Conservation (phyloP, 2,797 vertebrate species). For the Octomys mimax region DNA sequence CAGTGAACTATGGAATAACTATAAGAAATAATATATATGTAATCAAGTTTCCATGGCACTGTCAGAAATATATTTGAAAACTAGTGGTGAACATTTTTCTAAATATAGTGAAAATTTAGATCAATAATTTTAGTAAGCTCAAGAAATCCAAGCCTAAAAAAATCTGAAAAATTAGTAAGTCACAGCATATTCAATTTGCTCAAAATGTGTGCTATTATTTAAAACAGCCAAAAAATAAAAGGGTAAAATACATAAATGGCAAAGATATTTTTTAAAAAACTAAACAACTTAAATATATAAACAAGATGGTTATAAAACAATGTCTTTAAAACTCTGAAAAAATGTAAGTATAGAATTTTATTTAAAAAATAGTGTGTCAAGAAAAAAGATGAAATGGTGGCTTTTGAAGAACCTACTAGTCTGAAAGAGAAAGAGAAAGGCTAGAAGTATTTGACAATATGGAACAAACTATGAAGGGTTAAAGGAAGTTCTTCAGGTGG, state of each 20-base stretch:
- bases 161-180: neutral
- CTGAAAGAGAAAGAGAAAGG: neutral
- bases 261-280: neutral
- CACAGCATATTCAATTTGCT: neutral
- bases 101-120: neutral
- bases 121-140: neutral
- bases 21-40: neutral
- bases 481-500: neutral
- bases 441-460: neutral
- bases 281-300: neutral
- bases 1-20: neutral
- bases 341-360: neutral
- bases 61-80: neutral
- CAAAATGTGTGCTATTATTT: neutral
- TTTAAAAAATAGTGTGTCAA: neutral
- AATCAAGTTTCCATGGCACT: neutral
- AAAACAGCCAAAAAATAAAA: neutral
- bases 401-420: neutral
- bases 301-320: neutral
- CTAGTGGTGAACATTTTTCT: neutral
- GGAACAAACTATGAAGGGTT: neutral
- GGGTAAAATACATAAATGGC: neutral
- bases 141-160: neutral
- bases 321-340: neutral
- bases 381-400: neutral